Conservation (phyloP, 2,113 vertebrate genomes). For the rat (Rattus norvegicus) region GRCr8 NC_086039.1:127886501-127887000, state of each 20-base stretch:
- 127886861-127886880: slow-evolving; percentile 84
- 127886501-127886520: neutral
- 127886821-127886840: slow-evolving; percentile 82
- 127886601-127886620: neutral
- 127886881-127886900: slow-evolving; percentile 86
- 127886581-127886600: neutral
- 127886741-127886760: neutral
- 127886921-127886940: slow-evolving; percentile 78
- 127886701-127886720: neutral
- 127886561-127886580: neutral
- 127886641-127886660: slow-evolving; percentile 1
- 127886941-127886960: slow-evolving; percentile 80
- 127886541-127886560: slow-evolving; percentile 42
- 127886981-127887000: slow-evolving; percentile 76
- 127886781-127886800: slow-evolving; percentile 77
- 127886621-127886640: neutral
- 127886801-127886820: slow-evolving; percentile 86
- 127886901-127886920: slow-evolving; percentile 81
- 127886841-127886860: slow-evolving; percentile 82
- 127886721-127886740: slow-evolving; percentile 17
- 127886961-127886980: slow-evolving; percentile 83
- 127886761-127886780: slow-evolving; percentile 30
- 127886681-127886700: slow-evolving; percentile 55
- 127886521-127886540: neutral
- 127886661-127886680: slow-evolving; percentile 40